phyloP scores from a whole-genome alignment of 2,113 vertebrate genomes.

The Anolis carolinensis region DNA sequence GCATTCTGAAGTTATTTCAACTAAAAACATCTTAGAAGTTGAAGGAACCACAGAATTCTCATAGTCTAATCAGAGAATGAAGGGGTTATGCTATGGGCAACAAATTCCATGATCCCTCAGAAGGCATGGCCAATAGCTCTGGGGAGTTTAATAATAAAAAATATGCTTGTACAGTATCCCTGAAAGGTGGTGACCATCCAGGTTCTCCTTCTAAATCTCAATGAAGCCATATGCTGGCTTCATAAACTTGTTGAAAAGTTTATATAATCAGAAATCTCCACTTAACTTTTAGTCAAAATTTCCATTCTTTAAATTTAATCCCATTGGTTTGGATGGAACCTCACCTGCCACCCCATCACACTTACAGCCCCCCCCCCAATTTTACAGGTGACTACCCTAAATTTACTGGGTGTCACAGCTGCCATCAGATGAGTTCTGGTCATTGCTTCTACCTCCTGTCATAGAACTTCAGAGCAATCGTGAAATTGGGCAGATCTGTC shows the following conservation, averaged over 20 bases:
- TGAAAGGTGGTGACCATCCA: not conserved
- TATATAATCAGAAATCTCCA: not conserved
- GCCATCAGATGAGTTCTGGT: too few relatives aligned
- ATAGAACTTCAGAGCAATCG: too few relatives aligned
- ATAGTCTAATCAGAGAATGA: not conserved
- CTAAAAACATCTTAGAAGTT: not conserved
- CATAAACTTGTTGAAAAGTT: not conserved
- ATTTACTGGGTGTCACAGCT: too few relatives aligned
- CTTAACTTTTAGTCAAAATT: not conserved
- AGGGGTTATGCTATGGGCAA: not conserved
- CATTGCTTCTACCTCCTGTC: too few relatives aligned
- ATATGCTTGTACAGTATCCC: not conserved
- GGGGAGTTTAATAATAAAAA: too few relatives aligned
- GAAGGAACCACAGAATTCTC: not conserved
- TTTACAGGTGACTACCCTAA: too few relatives aligned
- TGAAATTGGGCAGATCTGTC: too few relatives aligned
- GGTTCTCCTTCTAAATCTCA: not conserved
- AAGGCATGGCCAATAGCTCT: not conserved
- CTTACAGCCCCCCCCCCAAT: too few relatives aligned
- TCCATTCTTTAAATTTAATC: not conserved
- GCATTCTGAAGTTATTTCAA: constrained; percentile 13
- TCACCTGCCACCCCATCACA: too few relatives aligned
- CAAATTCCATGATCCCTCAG: not conserved
- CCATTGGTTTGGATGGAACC: not conserved
- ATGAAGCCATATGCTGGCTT: not conserved